Evolutionary conservation across 1,140 invertebrate species (phyloP).

Genomic region (Magallana angulata): DNA sequence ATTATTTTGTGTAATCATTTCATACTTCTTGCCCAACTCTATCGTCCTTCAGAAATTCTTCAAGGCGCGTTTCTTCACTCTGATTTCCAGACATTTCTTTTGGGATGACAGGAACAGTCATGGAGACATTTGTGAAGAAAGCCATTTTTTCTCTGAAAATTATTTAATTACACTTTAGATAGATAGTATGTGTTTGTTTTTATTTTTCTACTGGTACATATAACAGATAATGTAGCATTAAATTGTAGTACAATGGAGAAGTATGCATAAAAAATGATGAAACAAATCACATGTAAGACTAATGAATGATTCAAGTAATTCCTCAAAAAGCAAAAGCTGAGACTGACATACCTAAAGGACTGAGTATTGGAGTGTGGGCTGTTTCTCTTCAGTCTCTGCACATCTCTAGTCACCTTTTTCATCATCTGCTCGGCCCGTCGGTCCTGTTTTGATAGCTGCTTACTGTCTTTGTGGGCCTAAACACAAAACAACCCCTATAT

Average conservation of each 20-base stretch:
- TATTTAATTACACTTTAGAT: not conserved
- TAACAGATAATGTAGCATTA: too few relatives aligned
- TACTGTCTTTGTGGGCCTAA: constrained; percentile 38
- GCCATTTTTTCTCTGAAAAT: constrained; percentile 94
- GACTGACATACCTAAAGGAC: constrained; percentile 90
- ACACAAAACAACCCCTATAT: not conserved
- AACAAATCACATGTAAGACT: too few relatives aligned
- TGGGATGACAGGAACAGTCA: constrained; percentile 88
- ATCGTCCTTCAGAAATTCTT: constrained; percentile 68
- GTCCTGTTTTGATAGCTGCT: constrained; percentile 67
- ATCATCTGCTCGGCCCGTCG: constrained; percentile 69
- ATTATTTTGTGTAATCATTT: constrained; percentile 12
- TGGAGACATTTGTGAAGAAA: constrained; percentile 91
- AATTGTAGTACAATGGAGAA: too few relatives aligned
- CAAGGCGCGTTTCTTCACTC: constrained; percentile 54
- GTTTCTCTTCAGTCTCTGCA: constrained; percentile 93
- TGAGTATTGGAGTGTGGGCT: constrained; percentile 93
- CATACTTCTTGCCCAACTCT: constrained; percentile 69
- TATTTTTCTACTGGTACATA: too few relatives aligned
- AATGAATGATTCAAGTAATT: too few relatives aligned
- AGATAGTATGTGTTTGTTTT: too few relatives aligned
- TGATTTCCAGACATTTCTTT: constrained; percentile 79
- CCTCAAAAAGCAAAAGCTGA: not conserved
- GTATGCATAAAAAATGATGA: too few relatives aligned
- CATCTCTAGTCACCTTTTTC: constrained; percentile 79